Evolutionary conservation across 1,140 invertebrate genomes (phyloP), one percentile per base, ranked within the genome.

Genomic region (Zophobas atratus): DNA sequence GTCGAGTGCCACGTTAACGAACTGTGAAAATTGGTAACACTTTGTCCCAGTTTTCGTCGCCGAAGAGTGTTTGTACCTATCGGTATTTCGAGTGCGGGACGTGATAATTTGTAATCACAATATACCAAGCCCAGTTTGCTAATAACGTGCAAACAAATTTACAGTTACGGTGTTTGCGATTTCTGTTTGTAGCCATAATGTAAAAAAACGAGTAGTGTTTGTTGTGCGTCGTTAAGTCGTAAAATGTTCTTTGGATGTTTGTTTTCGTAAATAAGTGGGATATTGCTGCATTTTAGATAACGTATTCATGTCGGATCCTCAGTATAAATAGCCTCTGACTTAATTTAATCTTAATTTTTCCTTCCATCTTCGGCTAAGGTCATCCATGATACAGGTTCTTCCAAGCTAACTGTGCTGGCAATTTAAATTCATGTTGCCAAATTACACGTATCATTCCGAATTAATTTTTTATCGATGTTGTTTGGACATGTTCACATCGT

Each of bases 281-380:
- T 32, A 67, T 67, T 67, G 55, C 35, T 56, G 56, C 36, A 60
- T 36, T 6, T 32, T 39, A 38, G 56, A 60, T 60, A 39, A 60
- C 35, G 38, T 35, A 20, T 6, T 51, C 49, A 20, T 51, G 2
- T 51, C 49, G 20, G 20, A 60, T 6, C 43, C 57, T 55, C 20
- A 67, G 33, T 67, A 60, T 60, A 60, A 67, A 67, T 67, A 67
- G 60, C 60, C 39, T 67, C 60, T 67, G 60, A 67, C 60, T 67
- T 43, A 67, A 41, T 38, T 41, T 63, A 43, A 67, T 67, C 56
- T 60, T 39, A 60, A 60, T 60, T 60, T 60, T 36, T 46, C 56
- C 56, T 35, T 60, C 56, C 36, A 60, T 60, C 56, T 39, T 35
- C 38, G 2, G 60, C 33, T 67, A 67, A 67, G 60, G 60, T 67